Evolutionary conservation across 2,888 invertebrate genomes (phyloP).

Genomic region (Blera fallax): DNA sequence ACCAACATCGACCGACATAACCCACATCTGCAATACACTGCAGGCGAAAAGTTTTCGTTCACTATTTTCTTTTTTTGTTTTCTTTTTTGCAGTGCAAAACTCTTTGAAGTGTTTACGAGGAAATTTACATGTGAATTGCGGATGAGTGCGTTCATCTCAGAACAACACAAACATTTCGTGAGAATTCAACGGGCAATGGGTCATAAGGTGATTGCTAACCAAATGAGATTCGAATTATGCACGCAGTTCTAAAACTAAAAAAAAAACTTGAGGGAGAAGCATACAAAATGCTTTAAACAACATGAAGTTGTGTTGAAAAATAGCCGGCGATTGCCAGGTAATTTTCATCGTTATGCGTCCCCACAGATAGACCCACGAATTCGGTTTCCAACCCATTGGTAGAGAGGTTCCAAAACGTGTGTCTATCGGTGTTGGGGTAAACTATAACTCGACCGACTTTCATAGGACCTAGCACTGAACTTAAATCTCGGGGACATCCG

Average conservation of each 20-base stretch:
- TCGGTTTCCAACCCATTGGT: no score
- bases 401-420: no score
- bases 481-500: no score
- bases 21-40: conserved; percentile 39
- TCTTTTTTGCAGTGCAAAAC: neutral
- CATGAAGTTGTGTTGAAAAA: no score
- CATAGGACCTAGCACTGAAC: no score
- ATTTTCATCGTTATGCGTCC: no score
- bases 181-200: neutral
- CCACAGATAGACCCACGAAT: no score
- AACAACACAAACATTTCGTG: neutral
- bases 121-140: neutral
- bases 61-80: neutral
- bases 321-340: no score
- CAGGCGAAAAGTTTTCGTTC: conserved; percentile 55
- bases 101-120: neutral
- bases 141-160: neutral
- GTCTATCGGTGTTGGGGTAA: no score
- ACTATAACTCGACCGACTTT: no score
- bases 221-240: neutral
- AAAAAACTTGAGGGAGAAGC: no score
- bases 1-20: conserved; percentile 56
- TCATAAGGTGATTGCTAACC: neutral
- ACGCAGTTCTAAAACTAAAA: neutral
- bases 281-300: no score